Conservation (phyloP, 2,888 invertebrate genomes). For the Taenaris catops region DNA sequence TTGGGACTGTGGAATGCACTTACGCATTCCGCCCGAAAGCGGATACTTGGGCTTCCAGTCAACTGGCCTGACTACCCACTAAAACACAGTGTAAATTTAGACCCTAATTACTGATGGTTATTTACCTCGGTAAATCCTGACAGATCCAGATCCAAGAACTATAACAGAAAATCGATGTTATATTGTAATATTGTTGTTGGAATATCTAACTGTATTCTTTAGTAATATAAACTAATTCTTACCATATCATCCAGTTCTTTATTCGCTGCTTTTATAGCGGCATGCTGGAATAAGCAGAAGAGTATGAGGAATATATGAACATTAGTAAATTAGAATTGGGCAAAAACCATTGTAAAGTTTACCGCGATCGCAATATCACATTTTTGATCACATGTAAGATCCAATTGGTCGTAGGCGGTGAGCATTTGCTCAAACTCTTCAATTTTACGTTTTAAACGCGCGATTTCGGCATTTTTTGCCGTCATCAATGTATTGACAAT, state of each 20-base stretch:
- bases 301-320: neutral
- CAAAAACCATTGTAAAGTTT: conserved; percentile 29
- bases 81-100: too few relatives aligned
- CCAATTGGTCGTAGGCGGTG: conserved; percentile 60
- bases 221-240: conserved; percentile 13
- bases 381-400: conserved; percentile 60
- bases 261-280: conserved; percentile 61
- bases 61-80: too few relatives aligned
- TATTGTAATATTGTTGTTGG: too few relatives aligned
- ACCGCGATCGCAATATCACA: conserved; percentile 64
- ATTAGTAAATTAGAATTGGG: neutral
- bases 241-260: conserved; percentile 65
- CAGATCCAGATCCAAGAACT: conserved; percentile 62
- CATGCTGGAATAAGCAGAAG: conserved; percentile 48
- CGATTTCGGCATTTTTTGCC: conserved; percentile 72
- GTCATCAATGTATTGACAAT: conserved; percentile 65
- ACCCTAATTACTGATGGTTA: too few relatives aligned
- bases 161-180: conserved; percentile 35
- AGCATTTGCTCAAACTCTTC: conserved; percentile 66
- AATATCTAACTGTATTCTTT: too few relatives aligned
- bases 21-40: too few relatives aligned
- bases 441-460: conserved; percentile 63
- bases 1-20: too few relatives aligned
- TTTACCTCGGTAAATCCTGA: conserved; percentile 61
- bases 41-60: too few relatives aligned